Percentiles rank a stretch among this genome's conserved stretches.
These are phyloP conservation scores for Phanerotoma sp. DNA, from an alignment of 2,888 invertebrate genomes.

Conservation along the genomic window DNA sequence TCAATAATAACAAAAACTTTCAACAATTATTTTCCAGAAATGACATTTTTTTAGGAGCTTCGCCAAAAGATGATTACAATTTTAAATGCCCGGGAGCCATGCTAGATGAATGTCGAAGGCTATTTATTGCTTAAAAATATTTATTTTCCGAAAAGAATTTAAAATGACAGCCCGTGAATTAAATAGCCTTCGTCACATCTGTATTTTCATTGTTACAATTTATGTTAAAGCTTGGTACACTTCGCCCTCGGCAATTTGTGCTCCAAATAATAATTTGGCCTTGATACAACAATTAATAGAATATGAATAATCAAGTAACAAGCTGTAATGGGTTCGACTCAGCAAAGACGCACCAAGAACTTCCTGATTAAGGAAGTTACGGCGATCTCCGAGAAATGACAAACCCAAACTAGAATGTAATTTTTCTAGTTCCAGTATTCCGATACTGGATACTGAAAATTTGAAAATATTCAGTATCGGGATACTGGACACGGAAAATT, in stretches of 20 bases:
- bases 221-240: constrained; percentile 36
- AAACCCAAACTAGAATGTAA: no score
- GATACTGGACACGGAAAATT: no score
- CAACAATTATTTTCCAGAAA: background rate
- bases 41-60: constrained; percentile 36
- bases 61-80: constrained; percentile 11
- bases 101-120: constrained; percentile 42
- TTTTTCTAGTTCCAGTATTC: no score
- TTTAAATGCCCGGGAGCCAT: constrained; percentile 34
- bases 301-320: no score
- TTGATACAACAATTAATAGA: constrained; percentile 32
- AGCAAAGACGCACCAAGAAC: no score
- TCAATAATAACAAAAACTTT: background rate
- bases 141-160: constrained; percentile 37
- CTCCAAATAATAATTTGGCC: constrained; percentile 33
- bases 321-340: no score
- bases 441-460: no score
- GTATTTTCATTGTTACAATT: constrained; percentile 35
- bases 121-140: no score
- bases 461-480: no score
- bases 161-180: constrained; percentile 28
- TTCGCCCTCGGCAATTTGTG: constrained; percentile 26
- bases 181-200: constrained; percentile 31
- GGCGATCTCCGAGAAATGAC: no score
- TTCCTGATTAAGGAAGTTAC: no score